A percentile compares a stretch with the other conserved stretches of the same genome.
Conservation (phyloP, 2,113 vertebrate species). For the Scortum barcoo region DNA sequence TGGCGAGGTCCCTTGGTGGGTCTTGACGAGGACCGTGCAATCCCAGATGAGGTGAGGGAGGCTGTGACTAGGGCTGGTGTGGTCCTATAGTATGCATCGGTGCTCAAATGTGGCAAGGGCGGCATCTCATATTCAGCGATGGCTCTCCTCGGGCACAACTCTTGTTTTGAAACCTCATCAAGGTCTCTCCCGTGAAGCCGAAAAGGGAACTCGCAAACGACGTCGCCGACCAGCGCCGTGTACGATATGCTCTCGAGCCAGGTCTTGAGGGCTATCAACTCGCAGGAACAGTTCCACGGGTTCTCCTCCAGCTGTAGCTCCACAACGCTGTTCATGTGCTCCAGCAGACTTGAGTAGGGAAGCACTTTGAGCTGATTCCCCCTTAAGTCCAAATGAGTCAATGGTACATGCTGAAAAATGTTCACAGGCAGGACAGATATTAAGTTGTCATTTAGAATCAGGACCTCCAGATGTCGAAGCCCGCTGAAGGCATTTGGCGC, state of each 20-base stretch:
- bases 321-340: conserved; percentile 96
- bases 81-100: conserved; percentile 91
- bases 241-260: conserved; percentile 99
- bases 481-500: conserved; percentile 91
- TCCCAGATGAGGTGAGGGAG: conserved; percentile 92
- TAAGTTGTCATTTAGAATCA: conserved; percentile 98
- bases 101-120: conserved; percentile 90
- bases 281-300: conserved; percentile 98
- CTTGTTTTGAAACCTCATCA: conserved; percentile 96
- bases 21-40: conserved; percentile 91
- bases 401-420: conserved; percentile 93
- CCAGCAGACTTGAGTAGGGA: conserved; percentile 93
- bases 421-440: conserved; percentile 93
- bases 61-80: conserved; percentile 89
- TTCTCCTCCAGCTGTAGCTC: conserved; percentile 98
- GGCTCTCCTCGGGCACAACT: conserved; percentile 94
- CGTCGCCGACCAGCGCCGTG: conserved; percentile 94
- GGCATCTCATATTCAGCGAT: conserved; percentile 96
- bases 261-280: conserved; percentile 94
- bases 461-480: conserved; percentile 93
- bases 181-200: conserved; percentile 95
- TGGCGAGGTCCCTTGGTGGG: conserved; percentile 93
- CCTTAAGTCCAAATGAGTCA: conserved; percentile 97
- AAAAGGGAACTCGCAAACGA: conserved; percentile 98
- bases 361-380: conserved; percentile 96